phyloP scores from a whole-genome alignment of 1,140 invertebrate species.

The Odontomachus brunneus region DNA sequence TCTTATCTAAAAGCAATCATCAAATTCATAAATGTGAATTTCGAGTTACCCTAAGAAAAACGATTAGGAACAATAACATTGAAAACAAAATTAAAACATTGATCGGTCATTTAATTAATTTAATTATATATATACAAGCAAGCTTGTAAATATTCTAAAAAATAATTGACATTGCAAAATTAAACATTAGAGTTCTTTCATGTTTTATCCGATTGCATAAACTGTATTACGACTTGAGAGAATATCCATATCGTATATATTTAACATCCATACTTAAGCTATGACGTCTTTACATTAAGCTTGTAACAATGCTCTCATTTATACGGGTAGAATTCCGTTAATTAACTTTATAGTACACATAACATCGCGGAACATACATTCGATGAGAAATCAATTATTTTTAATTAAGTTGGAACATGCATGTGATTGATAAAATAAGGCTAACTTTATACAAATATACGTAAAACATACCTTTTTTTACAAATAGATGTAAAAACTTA shows the following conservation, averaged over 20 bases:
- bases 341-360: constrained; percentile 4
- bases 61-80: too few relatives aligned
- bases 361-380: background rate
- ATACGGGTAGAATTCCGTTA: background rate
- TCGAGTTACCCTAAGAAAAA: background rate
- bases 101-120: too few relatives aligned
- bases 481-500: constrained; percentile 62
- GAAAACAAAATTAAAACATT: too few relatives aligned
- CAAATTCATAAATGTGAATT: background rate
- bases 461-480: constrained; percentile 29
- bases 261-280: constrained; percentile 24
- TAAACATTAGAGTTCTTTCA: background rate
- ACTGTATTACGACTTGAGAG: constrained; percentile 3
- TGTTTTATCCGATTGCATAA: constrained; percentile 15
- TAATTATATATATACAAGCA: background rate
- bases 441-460: constrained; percentile 29
- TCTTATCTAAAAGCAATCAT: background rate
- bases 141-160: background rate
- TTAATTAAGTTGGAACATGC: constrained; percentile 28
- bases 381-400: constrained; percentile 6
- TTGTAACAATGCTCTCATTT: constrained; percentile 14
- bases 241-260: constrained; percentile 4
- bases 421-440: constrained; percentile 18
- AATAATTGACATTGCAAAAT: background rate
- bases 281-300: constrained; percentile 1